These are phyloP conservation scores for Stegastes partitus DNA, from an alignment of 2,113 vertebrate species.

Conservation along the genomic window DNA sequence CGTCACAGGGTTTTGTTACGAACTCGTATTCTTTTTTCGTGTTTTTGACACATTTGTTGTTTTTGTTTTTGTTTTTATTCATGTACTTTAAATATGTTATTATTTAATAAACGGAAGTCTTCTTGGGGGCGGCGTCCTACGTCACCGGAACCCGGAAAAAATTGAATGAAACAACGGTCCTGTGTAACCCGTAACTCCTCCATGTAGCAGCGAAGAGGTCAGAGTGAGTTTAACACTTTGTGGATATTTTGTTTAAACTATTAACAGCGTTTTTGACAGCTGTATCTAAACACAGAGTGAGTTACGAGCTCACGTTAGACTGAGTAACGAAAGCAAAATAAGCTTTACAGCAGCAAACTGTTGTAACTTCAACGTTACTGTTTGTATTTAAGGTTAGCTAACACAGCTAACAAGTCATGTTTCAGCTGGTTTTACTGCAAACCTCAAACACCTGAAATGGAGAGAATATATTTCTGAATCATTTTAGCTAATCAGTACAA, in stretches of 20 bases:
- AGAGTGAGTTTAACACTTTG: slow-evolving; percentile 12
- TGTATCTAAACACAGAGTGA: background rate
- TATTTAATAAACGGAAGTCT: slow-evolving; percentile 6
- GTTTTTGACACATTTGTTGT: background rate
- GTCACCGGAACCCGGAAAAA: slow-evolving; percentile 72
- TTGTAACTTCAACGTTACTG: too few species aligned
- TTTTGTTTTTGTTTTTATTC: background rate
- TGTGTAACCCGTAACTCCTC: slow-evolving; percentile 20
- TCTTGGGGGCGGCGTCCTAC: background rate
- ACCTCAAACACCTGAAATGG: too few species aligned
- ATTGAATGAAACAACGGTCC: slow-evolving; percentile 24
- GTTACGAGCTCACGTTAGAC: too few species aligned
- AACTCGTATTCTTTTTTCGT: background rate
- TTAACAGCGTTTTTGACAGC: background rate
- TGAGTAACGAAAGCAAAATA: background rate
- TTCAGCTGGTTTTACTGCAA: too few species aligned
- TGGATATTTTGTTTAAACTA: background rate
- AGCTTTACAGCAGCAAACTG: background rate
- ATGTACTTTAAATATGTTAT: too few species aligned
- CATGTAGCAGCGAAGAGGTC: slow-evolving; percentile 53
- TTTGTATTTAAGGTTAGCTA: too few species aligned
- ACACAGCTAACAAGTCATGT: too few species aligned
- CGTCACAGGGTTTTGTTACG: too few species aligned
- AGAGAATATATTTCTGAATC: too few species aligned
- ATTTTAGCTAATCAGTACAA: too few species aligned